phyloP scores from a whole-genome alignment of 2,888 invertebrate species.

The Crematogaster levior region DNA sequence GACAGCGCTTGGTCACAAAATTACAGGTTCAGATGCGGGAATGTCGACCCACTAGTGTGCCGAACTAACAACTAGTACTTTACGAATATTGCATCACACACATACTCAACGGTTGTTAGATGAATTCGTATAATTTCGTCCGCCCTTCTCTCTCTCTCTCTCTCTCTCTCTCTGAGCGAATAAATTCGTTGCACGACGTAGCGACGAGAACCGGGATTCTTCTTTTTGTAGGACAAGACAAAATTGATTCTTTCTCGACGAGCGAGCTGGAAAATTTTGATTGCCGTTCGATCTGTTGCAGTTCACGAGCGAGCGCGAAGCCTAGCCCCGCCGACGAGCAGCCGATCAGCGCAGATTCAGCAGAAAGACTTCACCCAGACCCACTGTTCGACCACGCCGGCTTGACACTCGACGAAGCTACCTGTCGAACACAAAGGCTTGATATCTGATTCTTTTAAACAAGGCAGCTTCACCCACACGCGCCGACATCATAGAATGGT shows the following conservation, averaged over 20 bases:
- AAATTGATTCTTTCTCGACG: not conserved
- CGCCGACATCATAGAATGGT: constrained; percentile 92
- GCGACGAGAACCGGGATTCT: not conserved
- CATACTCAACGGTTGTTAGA: constrained; percentile 28
- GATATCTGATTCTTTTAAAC: constrained; percentile 74
- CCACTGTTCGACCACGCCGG: constrained; percentile 57
- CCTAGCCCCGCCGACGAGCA: constrained; percentile 84
- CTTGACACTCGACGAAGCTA: constrained; percentile 66
- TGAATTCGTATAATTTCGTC: constrained; percentile 40
- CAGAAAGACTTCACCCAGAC: constrained; percentile 82
- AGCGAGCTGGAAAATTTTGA: not conserved
- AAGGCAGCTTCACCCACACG: constrained; percentile 83
- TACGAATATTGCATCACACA: constrained; percentile 38
- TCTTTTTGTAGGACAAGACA: not conserved
- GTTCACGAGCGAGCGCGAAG: constrained; percentile 85
- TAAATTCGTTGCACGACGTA: not conserved
- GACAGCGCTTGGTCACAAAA: constrained; percentile 6
- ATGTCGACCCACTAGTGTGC: constrained; percentile 21
- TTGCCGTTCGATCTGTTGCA: constrained; percentile 66
- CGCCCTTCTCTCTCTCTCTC: constrained; percentile 15
- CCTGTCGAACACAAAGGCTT: constrained; percentile 68
- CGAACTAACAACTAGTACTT: constrained; percentile 42
- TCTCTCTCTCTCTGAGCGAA: constrained; percentile 8
- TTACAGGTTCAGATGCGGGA: not conserved
- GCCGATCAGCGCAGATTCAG: constrained; percentile 84